These are phyloP conservation scores for Suillia variegata DNA, from an alignment of 2,888 invertebrate species.

Conservation along the genomic window DNA sequence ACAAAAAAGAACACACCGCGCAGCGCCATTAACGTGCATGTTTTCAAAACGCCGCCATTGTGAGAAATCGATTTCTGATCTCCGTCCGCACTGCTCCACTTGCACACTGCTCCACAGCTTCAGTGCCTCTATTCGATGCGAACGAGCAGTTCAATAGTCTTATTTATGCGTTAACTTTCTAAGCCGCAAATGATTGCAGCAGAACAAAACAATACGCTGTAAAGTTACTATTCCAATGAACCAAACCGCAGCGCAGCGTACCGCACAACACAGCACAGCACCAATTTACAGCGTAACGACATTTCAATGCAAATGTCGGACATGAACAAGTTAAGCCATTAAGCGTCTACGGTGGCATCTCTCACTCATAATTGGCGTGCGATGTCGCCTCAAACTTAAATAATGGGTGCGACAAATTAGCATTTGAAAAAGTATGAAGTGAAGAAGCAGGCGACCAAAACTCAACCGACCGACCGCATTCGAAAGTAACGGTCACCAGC, in stretches of 20 bases:
- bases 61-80: slow-evolving; percentile 5
- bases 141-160: neutral
- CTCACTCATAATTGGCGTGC: slow-evolving; percentile 13
- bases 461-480: neutral
- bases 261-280: too few relatives aligned
- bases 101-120: neutral
- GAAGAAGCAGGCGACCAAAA: neutral
- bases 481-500: too few relatives aligned
- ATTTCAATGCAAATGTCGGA: slow-evolving; percentile 19
- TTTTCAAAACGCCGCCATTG: slow-evolving; percentile 12
- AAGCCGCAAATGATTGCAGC: slow-evolving; percentile 10
- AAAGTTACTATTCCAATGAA: too few relatives aligned
- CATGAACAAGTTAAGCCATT: slow-evolving; percentile 3
- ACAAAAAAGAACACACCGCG: too few relatives aligned
- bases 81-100: too few relatives aligned
- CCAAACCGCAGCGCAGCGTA: too few relatives aligned
- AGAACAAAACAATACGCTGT: too few relatives aligned
- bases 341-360: neutral
- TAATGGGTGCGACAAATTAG: slow-evolving; percentile 18
- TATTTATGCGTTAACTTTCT: slow-evolving; percentile 18
- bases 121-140: neutral
- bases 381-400: neutral
- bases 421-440: slow-evolving; percentile 15
- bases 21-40: neutral
- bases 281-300: too few relatives aligned